phyloP scores from a whole-genome alignment of 2,888 invertebrate genomes.

The Troilus luridus region DNA sequence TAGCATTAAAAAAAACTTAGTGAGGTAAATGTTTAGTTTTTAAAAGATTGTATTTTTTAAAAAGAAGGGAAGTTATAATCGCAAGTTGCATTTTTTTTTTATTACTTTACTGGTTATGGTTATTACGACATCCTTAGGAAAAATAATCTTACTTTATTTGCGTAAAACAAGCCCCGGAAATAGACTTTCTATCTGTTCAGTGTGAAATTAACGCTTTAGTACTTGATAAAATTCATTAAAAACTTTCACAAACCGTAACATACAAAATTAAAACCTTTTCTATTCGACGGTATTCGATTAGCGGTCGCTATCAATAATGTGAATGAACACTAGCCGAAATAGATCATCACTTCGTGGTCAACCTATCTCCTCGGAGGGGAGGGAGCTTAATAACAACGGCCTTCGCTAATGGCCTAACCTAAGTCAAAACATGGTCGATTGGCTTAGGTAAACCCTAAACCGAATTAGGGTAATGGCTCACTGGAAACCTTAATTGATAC shows the following conservation, averaged over 20 bases:
- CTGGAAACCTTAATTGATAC: conserved; percentile 10
- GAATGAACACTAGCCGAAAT: neutral
- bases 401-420: neutral
- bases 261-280: neutral
- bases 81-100: no score
- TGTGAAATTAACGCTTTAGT: no score
- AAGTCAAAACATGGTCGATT: conserved; percentile 6
- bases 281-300: neutral
- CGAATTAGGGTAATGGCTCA: neutral
- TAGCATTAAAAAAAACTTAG: no score
- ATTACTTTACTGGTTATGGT: no score
- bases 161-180: no score
- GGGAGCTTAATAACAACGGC: neutral
- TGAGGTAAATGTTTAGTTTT: no score
- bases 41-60: no score
- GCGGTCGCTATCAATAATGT: neutral
- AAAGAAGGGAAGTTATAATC: no score
- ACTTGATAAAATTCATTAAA: no score
- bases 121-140: no score
- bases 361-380: neutral
- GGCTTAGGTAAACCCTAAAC: neutral
- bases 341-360: neutral
- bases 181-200: no score
- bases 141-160: no score
- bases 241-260: neutral